A percentile compares a stretch with the other conserved stretches of the same genome.
Conservation (phyloP, 2,888 invertebrate genomes). For the Scaptomyza flava region DNA sequence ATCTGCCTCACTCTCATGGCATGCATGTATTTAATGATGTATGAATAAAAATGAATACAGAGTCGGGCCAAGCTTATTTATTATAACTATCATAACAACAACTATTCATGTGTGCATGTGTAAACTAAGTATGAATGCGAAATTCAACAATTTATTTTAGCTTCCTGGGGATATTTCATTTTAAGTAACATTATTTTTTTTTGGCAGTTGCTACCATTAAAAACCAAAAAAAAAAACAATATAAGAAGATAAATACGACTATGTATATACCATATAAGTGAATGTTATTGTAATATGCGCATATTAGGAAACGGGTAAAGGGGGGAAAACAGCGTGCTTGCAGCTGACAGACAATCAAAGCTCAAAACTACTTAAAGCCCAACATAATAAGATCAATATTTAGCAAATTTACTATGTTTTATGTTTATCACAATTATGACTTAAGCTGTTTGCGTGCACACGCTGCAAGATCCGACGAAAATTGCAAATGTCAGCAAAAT, state of each 20-base stretch:
- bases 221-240: background rate
- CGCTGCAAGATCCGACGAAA: constrained; percentile 42
- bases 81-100: constrained; percentile 9
- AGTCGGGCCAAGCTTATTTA: constrained; percentile 16
- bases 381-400: constrained; percentile 28
- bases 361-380: constrained; percentile 47
- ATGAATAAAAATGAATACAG: background rate
- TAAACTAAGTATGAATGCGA: constrained; percentile 28
- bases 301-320: constrained; percentile 6
- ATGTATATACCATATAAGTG: constrained; percentile 22
- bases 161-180: constrained; percentile 39
- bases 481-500: constrained; percentile 1
- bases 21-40: background rate
- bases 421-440: constrained; percentile 20
- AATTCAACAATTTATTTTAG: constrained; percentile 40
- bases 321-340: constrained; percentile 54
- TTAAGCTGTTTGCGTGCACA: constrained; percentile 36
- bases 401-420: constrained; percentile 39
- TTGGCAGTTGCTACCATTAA: constrained; percentile 27
- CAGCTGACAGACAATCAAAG: constrained; percentile 79
- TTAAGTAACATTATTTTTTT: constrained; percentile 27
- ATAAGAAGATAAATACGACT: constrained; percentile 8
- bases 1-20: constrained; percentile 30
- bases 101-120: constrained; percentile 7
- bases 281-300: constrained; percentile 26